These are phyloP conservation scores for Lepidochrysops patricia DNA, from an alignment of 2,888 invertebrate species.

Conservation along the genomic window DNA sequence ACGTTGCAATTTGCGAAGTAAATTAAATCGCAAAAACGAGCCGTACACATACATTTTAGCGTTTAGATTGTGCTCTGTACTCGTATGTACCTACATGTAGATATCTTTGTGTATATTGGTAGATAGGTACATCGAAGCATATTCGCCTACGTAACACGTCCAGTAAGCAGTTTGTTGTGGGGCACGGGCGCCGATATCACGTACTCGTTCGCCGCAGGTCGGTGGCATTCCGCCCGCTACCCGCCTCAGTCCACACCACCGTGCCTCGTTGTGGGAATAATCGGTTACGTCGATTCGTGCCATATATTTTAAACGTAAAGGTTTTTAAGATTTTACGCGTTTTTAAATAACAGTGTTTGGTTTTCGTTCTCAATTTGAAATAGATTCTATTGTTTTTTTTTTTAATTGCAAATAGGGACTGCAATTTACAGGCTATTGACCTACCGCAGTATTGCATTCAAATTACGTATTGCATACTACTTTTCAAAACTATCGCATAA, in stretches of 20 bases:
- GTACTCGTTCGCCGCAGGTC: conserved; percentile 61
- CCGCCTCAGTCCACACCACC: conserved; percentile 56
- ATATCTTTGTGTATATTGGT: conserved; percentile 39
- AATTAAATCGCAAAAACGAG: conserved; percentile 41
- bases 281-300: conserved; percentile 52
- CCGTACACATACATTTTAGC: conserved; percentile 24
- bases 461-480: conserved; percentile 35
- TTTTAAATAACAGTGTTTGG: conserved; percentile 1
- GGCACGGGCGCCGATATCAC: conserved; percentile 71
- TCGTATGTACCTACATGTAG: conserved; percentile 22
- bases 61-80: conserved; percentile 23
- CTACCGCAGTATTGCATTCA: conserved; percentile 36
- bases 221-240: conserved; percentile 52
- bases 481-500: conserved; percentile 37
- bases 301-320: neutral
- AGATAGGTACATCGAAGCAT: conserved; percentile 56
- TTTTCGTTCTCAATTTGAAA: neutral
- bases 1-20: no score
- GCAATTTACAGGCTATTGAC: conserved; percentile 66
- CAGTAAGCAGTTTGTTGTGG: conserved; percentile 73
- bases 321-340: neutral
- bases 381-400: neutral
- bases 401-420: conserved; percentile 28
- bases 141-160: conserved; percentile 70
- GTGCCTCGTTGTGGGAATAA: conserved; percentile 64